Base-by-base conservation (phyloP, 1,140 invertebrate genomes). In the Centruroides vittatus region DNA sequence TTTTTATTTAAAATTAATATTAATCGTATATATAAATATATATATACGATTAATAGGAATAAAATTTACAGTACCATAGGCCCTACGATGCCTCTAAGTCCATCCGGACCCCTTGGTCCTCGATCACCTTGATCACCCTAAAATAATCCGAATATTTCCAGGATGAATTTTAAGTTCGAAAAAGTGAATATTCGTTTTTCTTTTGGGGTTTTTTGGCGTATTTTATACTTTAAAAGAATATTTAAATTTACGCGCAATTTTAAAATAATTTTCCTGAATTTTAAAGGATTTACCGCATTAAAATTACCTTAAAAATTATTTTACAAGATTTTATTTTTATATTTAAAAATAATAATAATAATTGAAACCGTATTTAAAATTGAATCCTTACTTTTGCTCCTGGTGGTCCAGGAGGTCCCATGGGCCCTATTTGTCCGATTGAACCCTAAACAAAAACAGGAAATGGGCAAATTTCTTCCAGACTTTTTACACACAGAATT, bases 31-130 rank as follows among this genome's bases (percentile, higher is more conserved):
- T n/a, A n/a, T n/a, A n/a, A n/a, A n/a, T n/a, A n/a, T n/a, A n/a
- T n/a, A n/a, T n/a, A n/a, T n/a, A n/a, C n/a, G n/a, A 23, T 51
- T n/a, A 23, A 10, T 51, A 51, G 5, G 5, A 51, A 5, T 3
- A 4, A n/a, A 51, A 51, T 51, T 41, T 41, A 4, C 36, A 53
- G n/a, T 60, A 60, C 62, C 4, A 54, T 57, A 49, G 36, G 62
- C 36, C 62, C 62, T 11, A 55, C 23, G 11, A 60, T 11, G 4
- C 62, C 62, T 3, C 62, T 55, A 53, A 49, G 54, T 57, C 62
- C 62, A 53, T 63, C 62, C 41, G 62, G 62, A 53, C 62, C 62
- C 57, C 62, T 56, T 13, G 55, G 58, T 11, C 62, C 62, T 12
- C 12, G 6, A 48, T 63, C 55, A 8, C 62, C 62, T 23, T 51